Conservation (phyloP, 1,140 invertebrate genomes). For the Achroia grisella region DNA sequence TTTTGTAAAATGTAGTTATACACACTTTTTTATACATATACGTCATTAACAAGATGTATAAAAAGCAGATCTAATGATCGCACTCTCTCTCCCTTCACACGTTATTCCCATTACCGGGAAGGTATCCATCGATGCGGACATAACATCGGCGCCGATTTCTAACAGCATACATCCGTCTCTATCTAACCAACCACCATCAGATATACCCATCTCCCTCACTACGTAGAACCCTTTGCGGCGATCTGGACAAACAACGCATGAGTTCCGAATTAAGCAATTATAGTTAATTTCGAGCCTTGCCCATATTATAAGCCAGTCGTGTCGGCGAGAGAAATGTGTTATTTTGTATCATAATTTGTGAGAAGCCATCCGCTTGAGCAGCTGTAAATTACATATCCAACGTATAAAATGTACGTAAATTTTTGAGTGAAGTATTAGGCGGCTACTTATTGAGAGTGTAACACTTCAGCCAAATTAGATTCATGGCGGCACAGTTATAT, state of each 20-base stretch:
- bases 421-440: constrained; percentile 19
- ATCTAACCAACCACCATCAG: constrained; percentile 11
- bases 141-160: constrained; percentile 23
- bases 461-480: constrained; percentile 1
- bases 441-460: constrained; percentile 14
- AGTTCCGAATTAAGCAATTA: constrained; percentile 70
- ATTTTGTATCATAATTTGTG: constrained; percentile 71
- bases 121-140: constrained; percentile 19
- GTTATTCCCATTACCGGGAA: constrained; percentile 50
- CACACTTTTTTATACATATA: constrained; percentile 26
- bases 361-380: constrained; percentile 64
- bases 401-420: constrained; percentile 37
- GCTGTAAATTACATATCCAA: constrained; percentile 63
- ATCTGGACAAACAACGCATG: constrained; percentile 54
- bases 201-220: constrained; percentile 34
- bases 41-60: constrained; percentile 34
- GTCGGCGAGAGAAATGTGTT: constrained; percentile 62
- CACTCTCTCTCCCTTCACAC: constrained; percentile 52
- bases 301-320: constrained; percentile 40
- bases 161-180: constrained; percentile 20
- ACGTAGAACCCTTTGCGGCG: constrained; percentile 38
- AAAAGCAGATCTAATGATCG: constrained; percentile 41
- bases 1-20: constrained; percentile 10
- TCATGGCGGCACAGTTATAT: no score
- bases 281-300: constrained; percentile 65